phyloP scores from a whole-genome alignment of 1,140 invertebrate species.

The Nasonia giraulti region DNA sequence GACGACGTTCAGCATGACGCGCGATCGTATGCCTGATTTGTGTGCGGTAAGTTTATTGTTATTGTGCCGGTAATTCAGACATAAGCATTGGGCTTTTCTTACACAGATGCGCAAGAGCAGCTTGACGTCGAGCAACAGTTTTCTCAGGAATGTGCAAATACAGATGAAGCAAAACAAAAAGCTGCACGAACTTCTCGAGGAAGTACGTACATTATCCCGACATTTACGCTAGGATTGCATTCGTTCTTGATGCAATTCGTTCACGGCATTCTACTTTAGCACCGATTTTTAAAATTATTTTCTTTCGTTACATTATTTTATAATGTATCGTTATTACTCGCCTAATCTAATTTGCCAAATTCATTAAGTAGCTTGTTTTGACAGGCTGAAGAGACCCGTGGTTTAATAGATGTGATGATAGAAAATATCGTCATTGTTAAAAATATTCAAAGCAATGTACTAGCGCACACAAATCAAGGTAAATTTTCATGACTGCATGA shows the following conservation, averaged over 20 bases:
- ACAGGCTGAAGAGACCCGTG: slow-evolving; percentile 75
- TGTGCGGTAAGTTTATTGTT: slow-evolving; percentile 66
- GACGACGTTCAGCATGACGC: slow-evolving; percentile 65
- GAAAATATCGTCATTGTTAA: slow-evolving; percentile 74
- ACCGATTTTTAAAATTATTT: background rate
- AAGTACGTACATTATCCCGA: slow-evolving; percentile 65
- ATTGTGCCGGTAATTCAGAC: background rate
- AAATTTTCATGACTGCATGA: slow-evolving; percentile 50
- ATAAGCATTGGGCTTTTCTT: slow-evolving; percentile 20
- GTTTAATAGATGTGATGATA: slow-evolving; percentile 72
- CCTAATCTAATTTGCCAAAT: slow-evolving; percentile 10
- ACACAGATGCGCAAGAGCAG: slow-evolving; percentile 61
- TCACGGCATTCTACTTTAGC: too few relatives aligned
- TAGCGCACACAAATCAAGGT: slow-evolving; percentile 76
- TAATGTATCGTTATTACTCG: background rate
- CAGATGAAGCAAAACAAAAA: slow-evolving; percentile 67
- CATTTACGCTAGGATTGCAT: background rate
- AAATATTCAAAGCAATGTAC: slow-evolving; percentile 75
- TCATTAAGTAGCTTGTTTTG: slow-evolving; percentile 26
- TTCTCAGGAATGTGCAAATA: slow-evolving; percentile 65
- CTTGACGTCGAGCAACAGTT: slow-evolving; percentile 60
- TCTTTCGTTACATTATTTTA: background rate
- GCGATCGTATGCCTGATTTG: slow-evolving; percentile 70
- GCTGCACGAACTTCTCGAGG: slow-evolving; percentile 67
- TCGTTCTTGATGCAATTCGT: too few relatives aligned